These are phyloP conservation scores for Aradophagus sp. DNA, from an alignment of 1,140 invertebrate species.

Conservation along the genomic window DNA sequence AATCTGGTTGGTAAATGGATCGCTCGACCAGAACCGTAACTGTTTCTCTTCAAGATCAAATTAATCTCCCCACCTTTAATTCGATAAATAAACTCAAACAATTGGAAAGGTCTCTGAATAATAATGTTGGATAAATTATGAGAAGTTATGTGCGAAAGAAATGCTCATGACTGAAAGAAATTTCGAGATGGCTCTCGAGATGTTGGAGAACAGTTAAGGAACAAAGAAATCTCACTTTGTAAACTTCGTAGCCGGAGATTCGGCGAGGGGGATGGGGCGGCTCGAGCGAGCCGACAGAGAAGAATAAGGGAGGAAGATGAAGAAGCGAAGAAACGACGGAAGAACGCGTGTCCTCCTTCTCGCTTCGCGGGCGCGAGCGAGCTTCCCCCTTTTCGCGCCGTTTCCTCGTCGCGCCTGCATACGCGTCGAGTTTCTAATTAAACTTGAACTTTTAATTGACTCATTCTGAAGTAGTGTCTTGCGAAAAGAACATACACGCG, in stretches of 20 bases:
- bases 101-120: conserved; percentile 30
- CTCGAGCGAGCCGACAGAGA: conserved; percentile 8
- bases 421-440: conserved; percentile 70
- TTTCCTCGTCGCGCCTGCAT: conserved; percentile 33
- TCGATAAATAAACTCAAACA: conserved; percentile 35
- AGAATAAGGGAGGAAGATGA: conserved; percentile 3
- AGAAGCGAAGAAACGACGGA: conserved; percentile 43
- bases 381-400: conserved; percentile 10
- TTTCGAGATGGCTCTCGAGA: conserved; percentile 46
- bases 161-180: conserved; percentile 39
- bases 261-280: conserved; percentile 18
- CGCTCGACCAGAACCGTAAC: too few species aligned
- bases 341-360: conserved; percentile 30
- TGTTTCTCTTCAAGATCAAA: too few species aligned
- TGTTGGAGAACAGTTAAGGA: conserved; percentile 53
- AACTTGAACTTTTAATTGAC: conserved; percentile 76
- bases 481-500: conserved; percentile 58
- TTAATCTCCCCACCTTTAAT: conserved; percentile 16
- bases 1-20: too few species aligned
- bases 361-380: conserved; percentile 3
- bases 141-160: conserved; percentile 39
- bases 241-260: conserved; percentile 30
- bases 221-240: conserved; percentile 57
- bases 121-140: conserved; percentile 39
- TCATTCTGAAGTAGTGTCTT: conserved; percentile 68